phyloP scores from a whole-genome alignment of 2,113 vertebrate species.

The Astur gentilis region DNA sequence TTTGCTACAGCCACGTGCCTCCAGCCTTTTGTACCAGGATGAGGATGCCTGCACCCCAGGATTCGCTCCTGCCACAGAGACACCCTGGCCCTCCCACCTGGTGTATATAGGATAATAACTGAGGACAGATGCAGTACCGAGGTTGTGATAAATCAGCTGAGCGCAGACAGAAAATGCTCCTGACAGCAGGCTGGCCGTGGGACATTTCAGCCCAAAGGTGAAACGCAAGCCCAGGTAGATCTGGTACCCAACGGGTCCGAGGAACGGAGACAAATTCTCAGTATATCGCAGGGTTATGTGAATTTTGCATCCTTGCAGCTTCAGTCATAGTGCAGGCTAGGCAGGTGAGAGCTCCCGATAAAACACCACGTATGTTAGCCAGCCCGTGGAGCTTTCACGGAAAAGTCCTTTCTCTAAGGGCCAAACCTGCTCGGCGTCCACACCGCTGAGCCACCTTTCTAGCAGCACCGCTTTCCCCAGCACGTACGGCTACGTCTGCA shows the following conservation, averaged over 20 bases:
- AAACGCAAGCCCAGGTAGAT: not conserved
- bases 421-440: not conserved
- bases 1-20: rapidly evolving
- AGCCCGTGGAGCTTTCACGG: not conserved
- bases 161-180: not conserved
- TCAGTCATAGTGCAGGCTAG: not conserved
- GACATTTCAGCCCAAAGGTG: not conserved
- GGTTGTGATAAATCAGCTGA: not conserved
- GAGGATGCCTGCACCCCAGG: not conserved
- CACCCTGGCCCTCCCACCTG: not conserved
- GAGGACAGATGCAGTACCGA: not conserved
- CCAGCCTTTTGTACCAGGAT: not conserved
- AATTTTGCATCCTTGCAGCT: not conserved
- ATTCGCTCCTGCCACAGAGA: not conserved
- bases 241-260: not conserved
- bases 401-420: not conserved
- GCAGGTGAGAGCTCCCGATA: not conserved
- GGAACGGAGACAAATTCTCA: not conserved
- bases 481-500: not conserved
- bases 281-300: not conserved
- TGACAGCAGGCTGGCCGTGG: not conserved
- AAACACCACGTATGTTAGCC: not conserved
- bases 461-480: not conserved
- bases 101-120: not conserved
- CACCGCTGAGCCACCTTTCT: not conserved